Evolutionary conservation across 2,113 vertebrate genomes (phyloP), one percentile per base, ranked within the genome.

Genomic region (Percina caprodes): DNA sequence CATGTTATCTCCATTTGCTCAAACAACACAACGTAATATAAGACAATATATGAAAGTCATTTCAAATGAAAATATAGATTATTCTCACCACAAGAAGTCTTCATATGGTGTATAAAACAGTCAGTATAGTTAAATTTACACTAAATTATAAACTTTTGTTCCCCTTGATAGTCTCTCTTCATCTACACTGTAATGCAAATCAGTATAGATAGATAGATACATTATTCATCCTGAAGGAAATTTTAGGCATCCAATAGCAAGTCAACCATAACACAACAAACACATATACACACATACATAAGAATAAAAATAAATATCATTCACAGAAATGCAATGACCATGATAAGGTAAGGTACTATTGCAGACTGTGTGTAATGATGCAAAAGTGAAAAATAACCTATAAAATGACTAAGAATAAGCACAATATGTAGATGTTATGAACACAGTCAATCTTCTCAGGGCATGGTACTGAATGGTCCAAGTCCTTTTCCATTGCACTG

Each of bases 401-500:
- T 30, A 3, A 30, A 30, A 3, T 30, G 30, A 30, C 30, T 30
- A 30, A 30, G 30, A 30, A 3, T 30, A 30, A 30, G 30, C 3
- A 30, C 30, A 30, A 30, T 30, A 30, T 30, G 30, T 30, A 30
- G 26, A 30, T 30, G 26, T 30, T 30, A 30, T 30, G 26, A 2
- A 2, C 26, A 30, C 26, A 30, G 26, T 30, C 42, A 58, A 61
- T 55, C 23, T 6, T 55, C 24, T 51, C 26, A 18, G 52, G 16
- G 39, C 58, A 63, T 62, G 58, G 16, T 13, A 21, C 58, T 10
- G 14, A 13, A 18, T 3, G 6, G 0, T 19, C 14, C 15, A 30
- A 63, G 13, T 74, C 19, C 42, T 69, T 69, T 56, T 63, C 69
- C 58, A 52, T 33, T 58, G 30, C 49, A 21, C 18, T 30, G 58